Percentiles rank a stretch among this genome's conserved stretches.
Conservation (phyloP, 2,888 invertebrate genomes). For the Diarsia dahlii region DNA sequence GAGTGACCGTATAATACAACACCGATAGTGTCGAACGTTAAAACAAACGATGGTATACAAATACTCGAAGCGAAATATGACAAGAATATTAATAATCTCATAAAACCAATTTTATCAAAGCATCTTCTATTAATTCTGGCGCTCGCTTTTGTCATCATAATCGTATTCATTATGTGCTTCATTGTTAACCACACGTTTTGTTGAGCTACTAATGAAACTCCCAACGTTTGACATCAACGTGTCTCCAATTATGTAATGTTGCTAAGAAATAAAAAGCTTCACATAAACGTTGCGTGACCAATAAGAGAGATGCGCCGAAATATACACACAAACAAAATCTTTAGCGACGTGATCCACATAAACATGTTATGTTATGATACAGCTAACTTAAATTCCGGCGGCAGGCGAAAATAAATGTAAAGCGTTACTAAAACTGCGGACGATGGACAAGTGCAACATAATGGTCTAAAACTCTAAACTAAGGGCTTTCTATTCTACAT, state of each 20-base stretch:
- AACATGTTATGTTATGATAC: slow-evolving; percentile 21
- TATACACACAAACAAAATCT: slow-evolving; percentile 41
- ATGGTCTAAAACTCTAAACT: slow-evolving; percentile 64
- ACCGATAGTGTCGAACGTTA: slow-evolving; percentile 27
- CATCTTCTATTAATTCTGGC: slow-evolving; percentile 23
- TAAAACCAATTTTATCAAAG: slow-evolving; percentile 43
- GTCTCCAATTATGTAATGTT: slow-evolving; percentile 60
- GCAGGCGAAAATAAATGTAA: slow-evolving; percentile 47
- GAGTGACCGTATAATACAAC: slow-evolving; percentile 50
- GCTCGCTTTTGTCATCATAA: slow-evolving; percentile 35
- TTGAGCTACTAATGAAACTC: slow-evolving; percentile 46
- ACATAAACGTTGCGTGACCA: slow-evolving; percentile 34
- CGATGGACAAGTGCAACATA: slow-evolving; percentile 54
- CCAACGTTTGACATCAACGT: slow-evolving; percentile 35
- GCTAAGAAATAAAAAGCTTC: slow-evolving; percentile 55
- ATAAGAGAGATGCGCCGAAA: slow-evolving; percentile 45
- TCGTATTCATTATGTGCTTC: slow-evolving; percentile 37
- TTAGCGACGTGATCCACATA: slow-evolving; percentile 41
- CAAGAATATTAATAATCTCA: slow-evolving; percentile 52
- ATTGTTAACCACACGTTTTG: slow-evolving; percentile 45
- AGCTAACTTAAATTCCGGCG: slow-evolving; percentile 17
- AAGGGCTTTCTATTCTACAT: slow-evolving; percentile 75
- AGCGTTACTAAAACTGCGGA: slow-evolving; percentile 59
- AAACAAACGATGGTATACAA: slow-evolving; percentile 23
- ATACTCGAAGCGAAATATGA: slow-evolving; percentile 26